phyloP scores from a whole-genome alignment of 2,888 invertebrate genomes.

The Dexiosoma caninum region DNA sequence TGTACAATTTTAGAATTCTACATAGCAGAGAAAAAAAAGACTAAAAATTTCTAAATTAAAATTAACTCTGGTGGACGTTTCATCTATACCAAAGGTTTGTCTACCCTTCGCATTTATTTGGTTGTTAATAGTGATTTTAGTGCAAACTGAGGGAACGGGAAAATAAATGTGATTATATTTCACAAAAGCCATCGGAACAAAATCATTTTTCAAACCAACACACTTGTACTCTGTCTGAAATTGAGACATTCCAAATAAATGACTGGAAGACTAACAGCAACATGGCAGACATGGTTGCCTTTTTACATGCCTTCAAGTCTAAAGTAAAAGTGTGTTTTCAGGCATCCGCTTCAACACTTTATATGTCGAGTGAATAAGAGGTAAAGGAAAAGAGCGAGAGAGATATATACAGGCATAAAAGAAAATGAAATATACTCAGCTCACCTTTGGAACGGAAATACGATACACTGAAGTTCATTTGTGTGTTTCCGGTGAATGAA shows the following conservation, averaged over 20 bases:
- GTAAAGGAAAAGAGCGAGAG: no score
- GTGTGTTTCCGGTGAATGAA: slow-evolving; percentile 51
- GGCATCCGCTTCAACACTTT: background rate
- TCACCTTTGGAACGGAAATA: slow-evolving; percentile 43
- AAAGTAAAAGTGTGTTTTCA: slow-evolving; percentile 15
- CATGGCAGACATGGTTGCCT: background rate
- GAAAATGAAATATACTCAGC: slow-evolving; percentile 30
- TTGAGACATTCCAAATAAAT: slow-evolving; percentile 7
- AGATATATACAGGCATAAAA: no score
- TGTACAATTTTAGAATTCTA: background rate
- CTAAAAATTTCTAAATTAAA: background rate
- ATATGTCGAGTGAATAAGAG: background rate
- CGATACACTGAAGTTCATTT: slow-evolving; percentile 55
- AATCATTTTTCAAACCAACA: slow-evolving; percentile 27
- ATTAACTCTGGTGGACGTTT: background rate
- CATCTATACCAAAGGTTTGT: background rate
- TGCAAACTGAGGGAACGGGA: background rate
- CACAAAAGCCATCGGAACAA: slow-evolving; percentile 7
- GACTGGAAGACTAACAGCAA: background rate
- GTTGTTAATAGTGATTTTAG: slow-evolving; percentile 22
- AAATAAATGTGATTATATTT: slow-evolving; percentile 2
- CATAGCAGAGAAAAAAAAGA: background rate
- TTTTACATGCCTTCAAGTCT: background rate
- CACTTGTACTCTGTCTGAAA: background rate
- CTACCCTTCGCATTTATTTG: background rate